Conservation (phyloP, 2,113 vertebrate species). For the Phaethornis superciliosus region DNA sequence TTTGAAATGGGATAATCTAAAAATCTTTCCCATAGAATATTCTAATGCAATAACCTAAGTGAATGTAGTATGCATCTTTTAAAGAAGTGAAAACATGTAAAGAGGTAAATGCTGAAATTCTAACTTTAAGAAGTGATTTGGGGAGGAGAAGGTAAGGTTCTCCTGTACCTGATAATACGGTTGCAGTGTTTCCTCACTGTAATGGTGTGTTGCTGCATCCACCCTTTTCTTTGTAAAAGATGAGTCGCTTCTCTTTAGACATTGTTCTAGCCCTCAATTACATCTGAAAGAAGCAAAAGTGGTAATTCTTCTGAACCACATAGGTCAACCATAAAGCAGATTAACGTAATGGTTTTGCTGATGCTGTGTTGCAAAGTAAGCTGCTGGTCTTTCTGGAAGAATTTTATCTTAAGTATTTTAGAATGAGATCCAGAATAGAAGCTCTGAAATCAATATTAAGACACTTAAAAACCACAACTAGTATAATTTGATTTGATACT, state of each 20-base stretch:
- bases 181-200: background rate
- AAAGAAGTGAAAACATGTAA: background rate
- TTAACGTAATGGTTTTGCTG: constrained; percentile 9
- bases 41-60: background rate
- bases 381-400: constrained; percentile 14
- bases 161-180: background rate
- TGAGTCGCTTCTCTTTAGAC: background rate
- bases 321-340: constrained; percentile 7
- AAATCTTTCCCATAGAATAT: background rate
- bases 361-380: background rate
- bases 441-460: constrained; percentile 47
- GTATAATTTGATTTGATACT: constrained; percentile 34
- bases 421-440: constrained; percentile 19
- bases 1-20: background rate
- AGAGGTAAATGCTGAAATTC: background rate
- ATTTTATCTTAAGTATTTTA: constrained; percentile 16
- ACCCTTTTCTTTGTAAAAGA: background rate
- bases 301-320: background rate
- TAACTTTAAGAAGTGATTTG: background rate
- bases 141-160: background rate
- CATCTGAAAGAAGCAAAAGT: background rate
- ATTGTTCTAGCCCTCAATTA: background rate
- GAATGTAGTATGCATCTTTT: background rate
- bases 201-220: background rate
- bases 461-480: constrained; percentile 46